Evolutionary conservation across 2,113 vertebrate species (phyloP).

Genomic region (Alligator mississippiensis): DNA sequence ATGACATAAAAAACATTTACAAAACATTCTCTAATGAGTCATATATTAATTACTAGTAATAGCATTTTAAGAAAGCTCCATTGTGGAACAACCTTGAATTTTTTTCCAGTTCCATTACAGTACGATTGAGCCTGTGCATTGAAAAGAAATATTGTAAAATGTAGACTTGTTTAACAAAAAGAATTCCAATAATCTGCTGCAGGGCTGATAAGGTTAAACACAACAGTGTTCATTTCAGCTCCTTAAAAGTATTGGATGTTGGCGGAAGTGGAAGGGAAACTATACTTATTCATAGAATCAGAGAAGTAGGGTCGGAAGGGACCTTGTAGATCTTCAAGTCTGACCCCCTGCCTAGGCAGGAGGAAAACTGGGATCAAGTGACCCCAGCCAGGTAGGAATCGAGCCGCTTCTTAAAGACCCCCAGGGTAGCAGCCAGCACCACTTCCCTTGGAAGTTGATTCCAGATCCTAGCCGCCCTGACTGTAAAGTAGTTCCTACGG

Average conservation of each 20-base stretch:
- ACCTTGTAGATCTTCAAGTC: too few species aligned
- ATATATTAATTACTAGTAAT: fast-evolving
- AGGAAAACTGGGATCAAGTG: too few species aligned
- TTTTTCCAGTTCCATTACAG: neutral
- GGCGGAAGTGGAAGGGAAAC: neutral
- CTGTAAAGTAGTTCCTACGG: too few species aligned
- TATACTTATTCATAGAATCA: neutral
- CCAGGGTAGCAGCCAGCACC: too few species aligned
- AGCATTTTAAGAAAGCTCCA: neutral
- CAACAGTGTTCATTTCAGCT: neutral
- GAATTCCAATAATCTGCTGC: neutral
- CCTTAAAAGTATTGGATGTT: neutral
- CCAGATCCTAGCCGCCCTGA: too few species aligned
- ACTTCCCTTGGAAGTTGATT: too few species aligned
- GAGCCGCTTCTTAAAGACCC: too few species aligned
- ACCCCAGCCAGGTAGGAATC: too few species aligned
- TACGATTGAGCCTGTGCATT: fast-evolving
- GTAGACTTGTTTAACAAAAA: neutral
- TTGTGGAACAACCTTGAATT: neutral
- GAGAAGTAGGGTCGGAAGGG: too few species aligned
- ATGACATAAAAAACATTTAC: neutral
- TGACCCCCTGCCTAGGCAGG: too few species aligned
- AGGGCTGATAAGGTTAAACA: neutral
- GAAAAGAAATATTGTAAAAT: fast-evolving
- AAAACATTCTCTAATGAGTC: too few species aligned